Conservation (phyloP, 64 coral and sea anemone species). For the Platygyra sinensis region DNA sequence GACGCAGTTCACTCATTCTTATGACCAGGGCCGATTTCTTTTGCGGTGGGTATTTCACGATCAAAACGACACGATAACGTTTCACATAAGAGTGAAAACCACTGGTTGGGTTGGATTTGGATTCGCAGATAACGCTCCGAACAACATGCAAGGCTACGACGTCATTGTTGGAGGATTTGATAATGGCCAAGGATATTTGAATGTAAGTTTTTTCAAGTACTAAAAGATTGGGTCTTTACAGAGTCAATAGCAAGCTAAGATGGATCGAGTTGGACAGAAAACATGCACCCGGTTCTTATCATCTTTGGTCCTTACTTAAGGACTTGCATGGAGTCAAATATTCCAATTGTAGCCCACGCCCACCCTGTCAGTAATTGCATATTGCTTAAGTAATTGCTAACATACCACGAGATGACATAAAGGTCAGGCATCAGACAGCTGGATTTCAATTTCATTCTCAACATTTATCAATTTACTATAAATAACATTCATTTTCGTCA, state of each 20-base stretch:
- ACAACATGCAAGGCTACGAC: slow-evolving; percentile 44
- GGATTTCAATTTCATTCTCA: too few species aligned
- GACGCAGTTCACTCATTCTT: neutral
- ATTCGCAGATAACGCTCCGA: neutral
- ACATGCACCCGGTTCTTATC: too few species aligned
- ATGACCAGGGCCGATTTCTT: neutral
- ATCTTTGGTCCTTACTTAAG: too few species aligned
- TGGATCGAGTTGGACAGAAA: too few species aligned
- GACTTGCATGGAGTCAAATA: too few species aligned
- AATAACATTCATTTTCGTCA: neutral
- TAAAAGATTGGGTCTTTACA: too few species aligned
- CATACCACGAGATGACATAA: too few species aligned
- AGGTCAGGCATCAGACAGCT: too few species aligned
- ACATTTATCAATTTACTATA: neutral
- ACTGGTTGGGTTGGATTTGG: slow-evolving; percentile 66
- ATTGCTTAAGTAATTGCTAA: too few species aligned
- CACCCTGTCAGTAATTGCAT: too few species aligned
- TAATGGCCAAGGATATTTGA: neutral
- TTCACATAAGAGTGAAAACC: slow-evolving; percentile 7
- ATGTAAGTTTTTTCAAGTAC: neutral
- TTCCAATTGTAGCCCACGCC: too few species aligned
- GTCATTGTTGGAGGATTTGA: slow-evolving; percentile 47
- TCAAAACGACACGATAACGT: slow-evolving; percentile 15
- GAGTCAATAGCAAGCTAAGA: too few species aligned
- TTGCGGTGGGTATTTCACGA: slow-evolving; percentile 41